These are phyloP conservation scores for Catharus bicknelli DNA, from an alignment of 2,113 vertebrate species.

Conservation along the genomic window DNA sequence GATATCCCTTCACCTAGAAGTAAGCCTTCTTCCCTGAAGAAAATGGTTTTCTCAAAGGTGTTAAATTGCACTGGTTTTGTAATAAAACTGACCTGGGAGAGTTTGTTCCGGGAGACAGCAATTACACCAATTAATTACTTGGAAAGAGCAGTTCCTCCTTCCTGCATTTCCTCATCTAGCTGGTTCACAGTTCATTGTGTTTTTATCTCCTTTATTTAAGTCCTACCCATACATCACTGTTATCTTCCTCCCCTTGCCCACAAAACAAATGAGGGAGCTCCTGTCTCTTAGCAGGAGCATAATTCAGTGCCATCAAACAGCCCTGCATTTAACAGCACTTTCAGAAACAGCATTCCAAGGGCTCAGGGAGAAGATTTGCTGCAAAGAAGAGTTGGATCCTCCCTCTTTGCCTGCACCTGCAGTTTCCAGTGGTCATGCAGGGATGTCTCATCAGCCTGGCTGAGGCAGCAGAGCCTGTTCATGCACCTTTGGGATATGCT, in stretches of 20 bases:
- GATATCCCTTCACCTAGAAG: not conserved
- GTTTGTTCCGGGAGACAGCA: not conserved
- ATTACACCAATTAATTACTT: constrained; percentile 31
- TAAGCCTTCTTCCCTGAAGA: not conserved
- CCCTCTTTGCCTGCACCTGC: not conserved
- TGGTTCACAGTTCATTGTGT: not conserved
- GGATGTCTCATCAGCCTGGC: not conserved
- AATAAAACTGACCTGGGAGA: not conserved
- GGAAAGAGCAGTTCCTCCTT: not conserved
- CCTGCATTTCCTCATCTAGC: not conserved
- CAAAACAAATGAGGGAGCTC: not conserved
- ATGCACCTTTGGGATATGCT: not conserved
- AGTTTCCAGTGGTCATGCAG: not conserved
- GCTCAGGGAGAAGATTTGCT: not conserved
- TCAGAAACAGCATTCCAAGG: not conserved
- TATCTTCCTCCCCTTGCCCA: not conserved
- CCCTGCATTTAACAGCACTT: not conserved
- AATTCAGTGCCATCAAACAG: not conserved
- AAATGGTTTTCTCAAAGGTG: not conserved
- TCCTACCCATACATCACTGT: not conserved
- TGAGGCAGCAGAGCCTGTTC: not conserved
- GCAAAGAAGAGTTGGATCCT: not conserved
- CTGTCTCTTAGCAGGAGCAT: not conserved
- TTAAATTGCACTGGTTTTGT: not conserved
- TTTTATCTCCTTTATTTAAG: not conserved